phyloP scores from a whole-genome alignment of 2,888 invertebrate genomes.

The Himalopsyche japonica region DNA sequence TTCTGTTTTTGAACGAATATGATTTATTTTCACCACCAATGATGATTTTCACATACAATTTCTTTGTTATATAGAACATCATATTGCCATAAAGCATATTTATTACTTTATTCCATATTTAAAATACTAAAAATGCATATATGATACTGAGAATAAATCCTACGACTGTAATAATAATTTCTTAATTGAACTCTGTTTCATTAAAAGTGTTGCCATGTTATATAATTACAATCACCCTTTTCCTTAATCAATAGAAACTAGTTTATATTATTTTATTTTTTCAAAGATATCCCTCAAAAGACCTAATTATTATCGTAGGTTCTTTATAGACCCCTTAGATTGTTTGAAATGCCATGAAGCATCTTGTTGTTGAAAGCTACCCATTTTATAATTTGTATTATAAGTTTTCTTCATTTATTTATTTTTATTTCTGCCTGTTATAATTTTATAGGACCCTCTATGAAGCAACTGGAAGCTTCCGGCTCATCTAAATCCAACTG shows the following conservation, averaged over 20 bases:
- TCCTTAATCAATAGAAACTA: background rate
- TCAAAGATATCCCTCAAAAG: background rate
- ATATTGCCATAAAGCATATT: no score
- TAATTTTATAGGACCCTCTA: background rate
- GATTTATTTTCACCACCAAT: no score
- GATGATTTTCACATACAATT: no score
- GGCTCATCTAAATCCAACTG: slow-evolving; percentile 3
- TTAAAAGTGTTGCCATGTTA: background rate
- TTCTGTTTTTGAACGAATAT: no score
- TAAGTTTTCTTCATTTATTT: background rate
- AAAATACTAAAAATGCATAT: no score
- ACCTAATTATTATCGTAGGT: slow-evolving; percentile 5
- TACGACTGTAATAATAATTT: no score
- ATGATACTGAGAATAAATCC: no score
- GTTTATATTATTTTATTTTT: background rate
- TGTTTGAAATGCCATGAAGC: slow-evolving; percentile 19
- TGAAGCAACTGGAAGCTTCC: background rate
- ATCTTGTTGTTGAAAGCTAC: slow-evolving; percentile 16
- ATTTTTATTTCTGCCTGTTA: background rate
- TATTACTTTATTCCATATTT: no score
- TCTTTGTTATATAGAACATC: no score
- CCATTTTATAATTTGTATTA: background rate
- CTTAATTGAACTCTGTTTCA: background rate
- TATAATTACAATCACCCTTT: background rate
- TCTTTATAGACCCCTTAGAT: slow-evolving; percentile 17